Base-by-base conservation (phyloP, 2,888 invertebrate genomes). In the Chrysolina oricalcia region DNA sequence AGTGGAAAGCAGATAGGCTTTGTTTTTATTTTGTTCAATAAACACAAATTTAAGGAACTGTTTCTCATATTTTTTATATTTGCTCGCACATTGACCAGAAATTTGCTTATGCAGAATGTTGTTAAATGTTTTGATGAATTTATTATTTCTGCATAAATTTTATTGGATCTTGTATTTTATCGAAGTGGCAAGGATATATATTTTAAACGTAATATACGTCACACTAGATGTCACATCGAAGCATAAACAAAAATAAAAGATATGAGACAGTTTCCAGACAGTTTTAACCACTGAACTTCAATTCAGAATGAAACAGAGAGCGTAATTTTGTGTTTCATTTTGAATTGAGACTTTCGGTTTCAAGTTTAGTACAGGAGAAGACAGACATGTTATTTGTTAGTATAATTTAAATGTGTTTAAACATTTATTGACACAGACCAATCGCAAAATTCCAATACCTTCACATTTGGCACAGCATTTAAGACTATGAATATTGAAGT, bases 381-480 rank as follows among this genome's bases (percentile, higher is more conserved):
- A 80, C 77, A 78, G 77, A 71, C 74, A 73, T 71, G 70, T 73
- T 73, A 71, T 56, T 50, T 75, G 70, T 74, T 76, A 65, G 64
- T 79, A 75, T 76, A 70, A 76, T 75, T 64, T 19, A 69, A 68
- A 64, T 69, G 48, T 48, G 11, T 74, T 67, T 66, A 50, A 41
- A 35, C 41, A 75, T 74, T 59, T 65, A 68, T 48, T 73, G 72
- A 72, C 80, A 82, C 81, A 82, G 81, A 82, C 76, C 82, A 81
- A 81, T 83, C 82, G 80, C 81, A 83, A 80, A 82, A 79, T 80
- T 80, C 62, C 56, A 53, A 23, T 66, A 48, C 46, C 59, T 62
- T 67, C 15, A 64, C 15, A 40, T 73, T 76, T 74, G 69, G 76
- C 74, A 74, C 76, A 59, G 62, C 8, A 15, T 70, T 66, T 64